Evolutionary conservation across 2,797 vertebrate species (phyloP).

Genomic region (Pygocentrus nattereri): DNA sequence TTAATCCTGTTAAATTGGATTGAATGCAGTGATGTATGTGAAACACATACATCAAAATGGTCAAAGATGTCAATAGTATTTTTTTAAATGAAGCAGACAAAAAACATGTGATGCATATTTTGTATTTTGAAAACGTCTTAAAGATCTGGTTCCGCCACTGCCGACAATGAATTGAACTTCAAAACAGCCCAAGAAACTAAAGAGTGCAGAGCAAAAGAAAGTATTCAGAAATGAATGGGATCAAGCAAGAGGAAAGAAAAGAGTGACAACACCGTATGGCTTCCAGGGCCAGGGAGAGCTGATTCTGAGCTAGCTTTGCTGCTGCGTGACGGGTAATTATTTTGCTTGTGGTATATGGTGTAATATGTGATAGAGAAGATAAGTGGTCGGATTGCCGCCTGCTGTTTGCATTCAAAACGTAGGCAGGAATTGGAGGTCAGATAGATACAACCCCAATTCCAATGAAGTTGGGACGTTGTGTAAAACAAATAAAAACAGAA

Average conservation of each 20-base stretch:
- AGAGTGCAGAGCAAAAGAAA: not conserved
- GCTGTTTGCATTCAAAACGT: too few relatives aligned
- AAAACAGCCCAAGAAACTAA: not conserved
- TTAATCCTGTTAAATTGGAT: not conserved
- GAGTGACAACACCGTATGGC: not conserved
- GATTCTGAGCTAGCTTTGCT: not conserved
- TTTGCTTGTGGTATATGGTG: conserved; percentile 13
- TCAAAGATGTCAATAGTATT: too few relatives aligned
- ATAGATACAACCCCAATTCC: too few relatives aligned
- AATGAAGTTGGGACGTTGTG: too few relatives aligned
- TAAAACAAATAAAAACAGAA: too few relatives aligned
- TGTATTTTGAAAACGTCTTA: too few relatives aligned
- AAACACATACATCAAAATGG: too few relatives aligned
- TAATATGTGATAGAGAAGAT: conserved; percentile 5
- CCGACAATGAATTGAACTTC: not conserved
- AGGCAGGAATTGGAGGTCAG: too few relatives aligned
- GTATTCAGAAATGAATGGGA: not conserved
- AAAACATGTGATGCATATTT: too few relatives aligned
- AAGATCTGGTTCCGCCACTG: not conserved
- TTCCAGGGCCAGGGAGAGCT: not conserved
- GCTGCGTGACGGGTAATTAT: conserved; percentile 6
- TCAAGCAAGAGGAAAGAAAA: not conserved
- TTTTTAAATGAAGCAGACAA: too few relatives aligned
- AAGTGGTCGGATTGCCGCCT: too few relatives aligned
- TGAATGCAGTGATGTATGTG: too few relatives aligned